These are phyloP conservation scores for Somateria mollissima DNA, from an alignment of 2,797 vertebrate genomes.

Conservation along the genomic window DNA sequence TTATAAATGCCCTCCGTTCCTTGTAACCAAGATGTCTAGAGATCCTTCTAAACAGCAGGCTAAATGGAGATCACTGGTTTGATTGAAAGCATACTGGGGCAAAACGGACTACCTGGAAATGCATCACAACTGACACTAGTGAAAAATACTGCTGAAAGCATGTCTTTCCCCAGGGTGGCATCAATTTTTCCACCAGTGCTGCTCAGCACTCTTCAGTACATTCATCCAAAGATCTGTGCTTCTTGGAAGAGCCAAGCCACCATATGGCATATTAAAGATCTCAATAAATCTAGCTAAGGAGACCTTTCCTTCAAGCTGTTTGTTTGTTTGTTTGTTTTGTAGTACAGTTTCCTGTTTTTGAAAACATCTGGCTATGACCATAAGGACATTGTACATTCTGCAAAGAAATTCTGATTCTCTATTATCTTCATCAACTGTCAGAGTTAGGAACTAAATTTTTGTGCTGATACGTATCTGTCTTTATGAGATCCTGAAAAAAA, in stretches of 20 bases:
- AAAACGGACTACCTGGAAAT: slow-evolving; percentile 43
- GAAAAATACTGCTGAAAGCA: slow-evolving; percentile 30
- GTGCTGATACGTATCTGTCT: slow-evolving; percentile 39
- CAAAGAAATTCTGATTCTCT: slow-evolving; percentile 53
- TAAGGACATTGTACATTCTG: slow-evolving; percentile 24
- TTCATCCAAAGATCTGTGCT: neutral
- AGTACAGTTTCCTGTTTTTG: slow-evolving; percentile 59
- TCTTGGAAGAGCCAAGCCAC: neutral
- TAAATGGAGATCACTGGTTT: slow-evolving; percentile 41
- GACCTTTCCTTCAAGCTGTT: slow-evolving; percentile 48
- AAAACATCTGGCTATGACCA: slow-evolving; percentile 41
- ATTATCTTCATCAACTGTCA: slow-evolving; percentile 67
- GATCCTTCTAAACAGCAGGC: slow-evolving; percentile 45
- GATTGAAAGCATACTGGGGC: slow-evolving; percentile 54
- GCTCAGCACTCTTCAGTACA: neutral
- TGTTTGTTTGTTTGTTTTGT: slow-evolving; percentile 23
- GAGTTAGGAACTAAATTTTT: slow-evolving; percentile 57
- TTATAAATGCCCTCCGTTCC: neutral
- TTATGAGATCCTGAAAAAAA: slow-evolving; percentile 57
- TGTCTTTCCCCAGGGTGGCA: neutral
- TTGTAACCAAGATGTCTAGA: neutral
- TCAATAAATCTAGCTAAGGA: slow-evolving; percentile 73
- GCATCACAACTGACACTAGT: slow-evolving; percentile 18
- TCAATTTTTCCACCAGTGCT: neutral
- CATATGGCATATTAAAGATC: slow-evolving; percentile 56